Percentiles rank a stretch among this genome's conserved stretches.
Conservation (phyloP, 2,888 invertebrate species). For the Drosophila lutescens region DNA sequence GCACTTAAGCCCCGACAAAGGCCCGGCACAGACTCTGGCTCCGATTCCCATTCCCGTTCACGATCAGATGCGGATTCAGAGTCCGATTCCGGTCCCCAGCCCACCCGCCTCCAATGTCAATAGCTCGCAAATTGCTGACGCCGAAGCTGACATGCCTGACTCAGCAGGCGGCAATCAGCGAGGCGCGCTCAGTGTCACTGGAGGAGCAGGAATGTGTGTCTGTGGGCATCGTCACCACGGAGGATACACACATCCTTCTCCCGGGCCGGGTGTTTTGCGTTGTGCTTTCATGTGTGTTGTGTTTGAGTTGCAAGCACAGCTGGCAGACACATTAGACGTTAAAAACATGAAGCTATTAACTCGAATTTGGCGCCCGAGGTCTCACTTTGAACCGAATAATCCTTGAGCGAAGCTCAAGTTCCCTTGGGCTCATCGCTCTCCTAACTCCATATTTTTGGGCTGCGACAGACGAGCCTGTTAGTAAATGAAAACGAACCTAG, state of each 20-base stretch:
- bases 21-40: slow-evolving; percentile 45
- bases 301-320: slow-evolving; percentile 37
- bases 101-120: slow-evolving; percentile 55
- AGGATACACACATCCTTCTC: background rate
- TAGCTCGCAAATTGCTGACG: slow-evolving; percentile 58
- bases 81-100: background rate
- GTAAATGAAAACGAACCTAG: background rate
- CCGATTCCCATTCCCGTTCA: slow-evolving; percentile 3
- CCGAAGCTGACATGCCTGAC: slow-evolving; percentile 59
- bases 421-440: background rate
- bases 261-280: background rate
- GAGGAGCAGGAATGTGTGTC: slow-evolving; percentile 7
- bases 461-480: slow-evolving; percentile 16
- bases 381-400: background rate
- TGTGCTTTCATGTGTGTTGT: background rate
- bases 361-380: background rate
- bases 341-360: slow-evolving; percentile 1
- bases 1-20: slow-evolving; percentile 62
- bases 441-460: slow-evolving; percentile 21
- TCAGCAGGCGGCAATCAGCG: slow-evolving; percentile 76
- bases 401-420: background rate
- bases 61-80: slow-evolving; percentile 24
- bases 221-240: background rate
- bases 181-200: slow-evolving; percentile 56
- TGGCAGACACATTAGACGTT: slow-evolving; percentile 30